These are phyloP conservation scores for Mnemiopsis leidyi DNA, from an alignment of 37 sponge, comb jelly and placozoan genomes.

Conservation along the genomic window DNA sequence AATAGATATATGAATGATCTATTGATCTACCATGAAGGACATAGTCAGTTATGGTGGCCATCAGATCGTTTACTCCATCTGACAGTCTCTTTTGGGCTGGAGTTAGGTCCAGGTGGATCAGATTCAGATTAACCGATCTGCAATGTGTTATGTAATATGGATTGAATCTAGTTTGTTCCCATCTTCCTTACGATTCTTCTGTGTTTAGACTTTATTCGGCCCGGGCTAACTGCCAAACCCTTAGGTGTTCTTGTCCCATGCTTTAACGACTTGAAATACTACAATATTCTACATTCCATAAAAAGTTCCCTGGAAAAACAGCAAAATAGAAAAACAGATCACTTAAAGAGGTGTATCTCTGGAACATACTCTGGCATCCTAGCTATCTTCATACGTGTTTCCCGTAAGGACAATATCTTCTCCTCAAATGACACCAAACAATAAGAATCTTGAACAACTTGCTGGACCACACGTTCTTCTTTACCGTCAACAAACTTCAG, in stretches of 20 bases:
- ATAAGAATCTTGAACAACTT: not conserved
- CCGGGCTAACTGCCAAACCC: too few species aligned
- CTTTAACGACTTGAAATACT: too few species aligned
- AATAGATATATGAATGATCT: too few species aligned
- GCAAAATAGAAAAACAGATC: too few species aligned
- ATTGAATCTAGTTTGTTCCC: too few species aligned
- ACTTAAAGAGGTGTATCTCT: too few species aligned
- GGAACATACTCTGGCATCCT: not conserved
- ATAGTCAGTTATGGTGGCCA: not conserved
- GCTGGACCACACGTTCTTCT: constrained; percentile 32
- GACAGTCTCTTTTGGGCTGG: constrained; percentile 23
- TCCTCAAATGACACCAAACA: not conserved
- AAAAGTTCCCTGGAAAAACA: too few species aligned
- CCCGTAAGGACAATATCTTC: constrained; percentile 5
- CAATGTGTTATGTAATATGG: too few species aligned
- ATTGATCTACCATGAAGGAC: constrained; percentile 48
- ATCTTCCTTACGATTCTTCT: too few species aligned
- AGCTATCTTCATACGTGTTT: not conserved
- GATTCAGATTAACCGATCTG: constrained; percentile 18
- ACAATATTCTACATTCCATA: too few species aligned
- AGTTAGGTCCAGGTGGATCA: not conserved
- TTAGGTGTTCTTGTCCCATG: too few species aligned
- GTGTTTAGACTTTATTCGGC: too few species aligned
- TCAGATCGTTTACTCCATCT: not conserved
- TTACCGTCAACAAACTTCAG: constrained; percentile 31